Evolutionary conservation across 2,113 vertebrate species (phyloP), one percentile per base, ranked within the genome.

Genomic region (Lontra canadensis): DNA sequence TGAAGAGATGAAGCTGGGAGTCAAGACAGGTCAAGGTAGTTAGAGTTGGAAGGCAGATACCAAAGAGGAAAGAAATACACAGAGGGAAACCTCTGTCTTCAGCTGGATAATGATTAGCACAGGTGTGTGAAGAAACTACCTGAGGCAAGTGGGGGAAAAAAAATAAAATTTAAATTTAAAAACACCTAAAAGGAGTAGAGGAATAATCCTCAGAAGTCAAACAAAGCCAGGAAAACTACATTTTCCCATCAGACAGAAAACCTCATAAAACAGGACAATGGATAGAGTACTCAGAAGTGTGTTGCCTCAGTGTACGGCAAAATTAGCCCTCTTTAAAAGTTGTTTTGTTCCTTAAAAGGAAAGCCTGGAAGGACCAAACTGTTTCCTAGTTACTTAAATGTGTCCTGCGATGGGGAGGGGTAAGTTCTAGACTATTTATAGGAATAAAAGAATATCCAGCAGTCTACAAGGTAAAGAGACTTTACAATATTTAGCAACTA

Each of bases 401-500:
- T 61, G 49, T 61, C 47, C 65, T 42, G 6, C 17, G 21, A 61
- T 52, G 29, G n/a, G 4, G 9, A 18, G 49, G 11, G 26, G 25
- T 23, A 78, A 78, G 1, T 34, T 82, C 65, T 61, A 67, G 8
- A 90, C 82, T 52, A 88, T 44, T 94, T 80, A 49, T 14, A 93
- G n/a, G 20, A 97, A 76, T 55, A 55, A 93, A 88, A 69, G 15
- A 80, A 74, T n/a, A 87, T 55, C 85, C 49, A 90, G 42, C 21
- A 96, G 47, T 34, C 63, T 42, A 89, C 6, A 90, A n/a, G 78
- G 29, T 90, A 93, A 92, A 85, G 78, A 93, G 88, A 89, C 65
- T 76, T 63, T 47, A 84, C 44, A 88, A 57, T 79, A 6, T 59
- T 42, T 82, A 84, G 31, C 18, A 93, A 76, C 47, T 67, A 85